Base-by-base conservation (phyloP, 2,797 vertebrate genomes). In the Chelon labrosus region DNA sequence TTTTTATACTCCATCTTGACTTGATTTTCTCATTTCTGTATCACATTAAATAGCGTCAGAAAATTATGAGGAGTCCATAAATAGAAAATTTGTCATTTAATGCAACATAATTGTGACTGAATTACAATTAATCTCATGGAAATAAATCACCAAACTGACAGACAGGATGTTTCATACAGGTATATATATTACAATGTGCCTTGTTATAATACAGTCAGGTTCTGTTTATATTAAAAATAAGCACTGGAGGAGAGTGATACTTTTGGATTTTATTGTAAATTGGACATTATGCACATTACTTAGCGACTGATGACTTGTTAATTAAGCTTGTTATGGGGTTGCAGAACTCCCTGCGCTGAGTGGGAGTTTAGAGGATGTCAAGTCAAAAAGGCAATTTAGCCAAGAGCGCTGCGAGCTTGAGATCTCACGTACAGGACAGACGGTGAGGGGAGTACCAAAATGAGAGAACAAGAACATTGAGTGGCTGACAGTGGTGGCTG, bases 131-230 rank as follows among this genome's bases (percentile, higher is more conserved):
- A 95, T 95, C 87, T 92, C 91, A 96, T 96, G 85, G 86, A 95
- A 96, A 95, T 95, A 95, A 96, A 94, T 89, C 91, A 93, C 91
- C 90, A 94, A 96, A 95, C 92, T 75, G 90, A 96, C 94, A 96
- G 94, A 96, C 94, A 96, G 86, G 93, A 92, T 95, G 95, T 96
- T 95, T 95, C 96, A 94, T 96, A 97, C 93, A 97, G 91, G 95
- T 94, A 94, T 94, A 94, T 94, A 98, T 97, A 97, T 97, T 98
- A 98, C 96, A 98, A 93, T 96, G 96, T 96, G 94, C 95, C 95
- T 95, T 93, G 91, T 95, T 96, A 89, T 96, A 96, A 96, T 97
- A 97, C 96, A 98, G 93, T 95, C 95, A 93, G 95, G 92, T 93
- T 89, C 95, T 92, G 74, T 80, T 89, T 81, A 92, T 56, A 93